Evolutionary conservation across 2,888 invertebrate genomes (phyloP).

Genomic region (Thymelicus acteon): DNA sequence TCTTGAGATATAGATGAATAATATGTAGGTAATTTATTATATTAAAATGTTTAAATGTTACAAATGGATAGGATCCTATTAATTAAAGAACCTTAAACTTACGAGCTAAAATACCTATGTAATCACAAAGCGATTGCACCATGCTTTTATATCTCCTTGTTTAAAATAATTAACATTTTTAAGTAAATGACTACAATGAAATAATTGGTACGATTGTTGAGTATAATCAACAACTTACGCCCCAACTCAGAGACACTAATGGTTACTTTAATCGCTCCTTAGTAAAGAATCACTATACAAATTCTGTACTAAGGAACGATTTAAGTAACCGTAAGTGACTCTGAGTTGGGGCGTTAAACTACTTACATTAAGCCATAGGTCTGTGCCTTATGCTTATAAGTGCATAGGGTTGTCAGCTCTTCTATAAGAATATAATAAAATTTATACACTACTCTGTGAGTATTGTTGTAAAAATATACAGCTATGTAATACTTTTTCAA

Average conservation of each 20-base stretch:
- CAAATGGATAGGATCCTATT: slow-evolving; percentile 22
- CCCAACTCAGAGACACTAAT: too few species aligned
- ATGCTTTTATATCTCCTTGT: slow-evolving; percentile 36
- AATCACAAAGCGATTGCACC: slow-evolving; percentile 66
- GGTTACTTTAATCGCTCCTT: too few species aligned
- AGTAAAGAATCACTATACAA: too few species aligned
- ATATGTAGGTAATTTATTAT: neutral
- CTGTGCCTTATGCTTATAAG: neutral
- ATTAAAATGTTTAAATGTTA: slow-evolving; percentile 24
- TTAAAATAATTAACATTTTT: slow-evolving; percentile 26
- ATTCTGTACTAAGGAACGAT: too few species aligned
- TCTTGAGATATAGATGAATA: slow-evolving; percentile 10
- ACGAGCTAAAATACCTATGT: slow-evolving; percentile 36
- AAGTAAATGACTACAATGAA: neutral
- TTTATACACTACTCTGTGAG: too few species aligned
- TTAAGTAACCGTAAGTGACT: too few species aligned
- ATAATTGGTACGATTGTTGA: neutral
- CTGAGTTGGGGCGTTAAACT: too few species aligned
- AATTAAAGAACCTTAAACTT: slow-evolving; percentile 23
- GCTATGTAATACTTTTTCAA: too few species aligned
- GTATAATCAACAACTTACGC: neutral
- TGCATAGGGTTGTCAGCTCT: neutral
- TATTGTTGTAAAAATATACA: too few species aligned
- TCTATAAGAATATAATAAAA: neutral
- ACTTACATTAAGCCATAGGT: too few species aligned